Evolutionary conservation across 2,888 invertebrate genomes (phyloP).

Genomic region (Andrena marginata): DNA sequence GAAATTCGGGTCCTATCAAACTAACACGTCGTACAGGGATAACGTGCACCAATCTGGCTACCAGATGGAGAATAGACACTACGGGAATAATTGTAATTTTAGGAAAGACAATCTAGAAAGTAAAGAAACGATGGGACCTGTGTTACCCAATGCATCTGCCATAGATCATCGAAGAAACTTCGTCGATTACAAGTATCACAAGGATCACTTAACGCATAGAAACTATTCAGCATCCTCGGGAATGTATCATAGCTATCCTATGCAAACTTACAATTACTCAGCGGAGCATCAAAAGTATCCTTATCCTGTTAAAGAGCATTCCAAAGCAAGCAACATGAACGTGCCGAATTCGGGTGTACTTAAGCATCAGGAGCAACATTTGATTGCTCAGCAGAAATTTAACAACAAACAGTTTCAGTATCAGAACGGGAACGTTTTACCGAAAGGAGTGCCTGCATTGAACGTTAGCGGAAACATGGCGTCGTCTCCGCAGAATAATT

Average conservation of each 20-base stretch:
- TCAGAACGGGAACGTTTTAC: constrained; percentile 71
- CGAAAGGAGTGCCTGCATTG: constrained; percentile 66
- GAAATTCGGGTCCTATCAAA: constrained; percentile 76
- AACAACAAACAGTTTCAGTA: constrained; percentile 72
- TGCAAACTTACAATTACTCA: constrained; percentile 79
- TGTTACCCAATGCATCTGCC: constrained; percentile 57
- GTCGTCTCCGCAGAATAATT: constrained; percentile 72
- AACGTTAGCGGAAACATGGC: constrained; percentile 63
- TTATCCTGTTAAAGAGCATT: constrained; percentile 77
- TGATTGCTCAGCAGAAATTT: constrained; percentile 73
- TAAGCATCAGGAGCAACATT: constrained; percentile 75
- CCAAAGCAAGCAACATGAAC: constrained; percentile 58
- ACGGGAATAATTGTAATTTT: constrained; percentile 70
- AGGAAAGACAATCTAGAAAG: constrained; percentile 76
- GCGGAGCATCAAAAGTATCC: constrained; percentile 80
- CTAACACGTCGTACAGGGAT: constrained; percentile 77
- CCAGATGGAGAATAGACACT: constrained; percentile 76
- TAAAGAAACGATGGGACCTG: constrained; percentile 66
- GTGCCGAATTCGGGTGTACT: constrained; percentile 64
- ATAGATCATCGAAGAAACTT: constrained; percentile 71
- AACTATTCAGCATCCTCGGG: constrained; percentile 72
- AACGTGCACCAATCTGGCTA: constrained; percentile 74
- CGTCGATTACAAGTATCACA: constrained; percentile 77
- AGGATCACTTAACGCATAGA: constrained; percentile 72
- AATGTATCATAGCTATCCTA: constrained; percentile 78